Evolutionary conservation across 2,797 vertebrate species (phyloP).

Genomic region (Cephalopachus bancanus): DNA sequence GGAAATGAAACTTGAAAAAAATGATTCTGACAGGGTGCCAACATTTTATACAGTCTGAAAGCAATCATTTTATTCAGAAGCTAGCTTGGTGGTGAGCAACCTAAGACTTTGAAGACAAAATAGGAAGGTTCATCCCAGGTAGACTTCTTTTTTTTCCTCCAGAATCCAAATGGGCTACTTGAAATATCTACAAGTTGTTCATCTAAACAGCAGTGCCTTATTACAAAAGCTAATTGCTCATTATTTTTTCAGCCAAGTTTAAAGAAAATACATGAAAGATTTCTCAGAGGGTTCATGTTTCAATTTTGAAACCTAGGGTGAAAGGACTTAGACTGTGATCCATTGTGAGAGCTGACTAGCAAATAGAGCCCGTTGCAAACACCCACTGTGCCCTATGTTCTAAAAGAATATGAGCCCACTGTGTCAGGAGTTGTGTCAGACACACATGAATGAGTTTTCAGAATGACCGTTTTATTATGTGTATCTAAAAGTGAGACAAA

Average conservation of each 20-base stretch:
- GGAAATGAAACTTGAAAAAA: slow-evolving; percentile 77
- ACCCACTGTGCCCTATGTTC: slow-evolving; percentile 77
- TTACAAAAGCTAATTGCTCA: slow-evolving; percentile 83
- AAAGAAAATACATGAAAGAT: slow-evolving; percentile 79
- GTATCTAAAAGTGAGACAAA: slow-evolving; percentile 82
- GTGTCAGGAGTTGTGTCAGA: slow-evolving; percentile 79
- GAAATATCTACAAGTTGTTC: slow-evolving; percentile 81
- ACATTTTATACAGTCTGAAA: slow-evolving; percentile 76
- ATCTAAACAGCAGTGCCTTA: slow-evolving; percentile 80
- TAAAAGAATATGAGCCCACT: slow-evolving; percentile 79
- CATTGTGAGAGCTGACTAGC: slow-evolving; percentile 79
- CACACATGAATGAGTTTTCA: slow-evolving; percentile 80
- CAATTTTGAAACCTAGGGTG: slow-evolving; percentile 80
- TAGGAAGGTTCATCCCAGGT: slow-evolving; percentile 73
- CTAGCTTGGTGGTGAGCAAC: slow-evolving; percentile 77
- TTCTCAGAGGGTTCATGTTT: slow-evolving; percentile 69
- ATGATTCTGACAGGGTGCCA: slow-evolving; percentile 66
- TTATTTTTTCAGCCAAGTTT: slow-evolving; percentile 77
- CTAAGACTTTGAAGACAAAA: slow-evolving; percentile 82
- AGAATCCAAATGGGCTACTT: slow-evolving; percentile 77
- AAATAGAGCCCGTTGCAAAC: slow-evolving; percentile 79
- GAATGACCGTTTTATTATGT: slow-evolving; percentile 83
- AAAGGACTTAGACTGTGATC: slow-evolving; percentile 80
- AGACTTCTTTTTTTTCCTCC: slow-evolving; percentile 78
- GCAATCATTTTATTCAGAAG: slow-evolving; percentile 80